Evolutionary conservation across 1,140 invertebrate genomes (phyloP), one percentile per base, ranked within the genome.

Genomic region (Cataglyphis hispanica): DNA sequence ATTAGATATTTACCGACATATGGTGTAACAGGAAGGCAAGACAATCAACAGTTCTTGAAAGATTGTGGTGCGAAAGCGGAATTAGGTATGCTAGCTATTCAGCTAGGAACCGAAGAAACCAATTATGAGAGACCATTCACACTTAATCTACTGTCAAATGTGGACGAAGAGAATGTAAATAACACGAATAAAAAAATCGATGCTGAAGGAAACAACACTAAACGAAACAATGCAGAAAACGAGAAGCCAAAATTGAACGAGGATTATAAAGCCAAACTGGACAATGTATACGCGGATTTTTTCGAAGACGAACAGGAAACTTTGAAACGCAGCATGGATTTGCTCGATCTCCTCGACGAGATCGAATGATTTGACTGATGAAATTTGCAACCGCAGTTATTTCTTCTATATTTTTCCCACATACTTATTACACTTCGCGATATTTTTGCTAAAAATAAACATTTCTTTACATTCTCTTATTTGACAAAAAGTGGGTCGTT

Each of bases 41-140:
- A 87, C 40, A 88, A 75, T 58, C 70, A 85, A 22, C 76, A 89
- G 40, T 84, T 86, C 8, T 22, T 85, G 8, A 92, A 86, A 81
- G 86, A 93, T 8, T 88, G 84, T 40, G 90, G 92, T 77, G 88
- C 64, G 8, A 92, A 90, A 90, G 91, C 90, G 31, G 93, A 94
- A 76, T 74, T 94, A 27, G 87, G 89, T 67, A 92, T 93, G 85
- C 67, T 94, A 5, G 92, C 93, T 13, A 76, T 74, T 46, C 93
- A 94, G 86, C 84, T 94, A 22, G 93, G 93, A 10, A 93, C 91
- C 13, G 92, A 94, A 50, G 93, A 93, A 58, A 58, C 87, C 31
- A 63, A 60, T 0, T 81, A 85, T 0, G 43, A 80, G 40, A 86
- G 90, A 40, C 91, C 93, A 0, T 93, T 94, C 50, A 93, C 87